These are phyloP conservation scores for Lysandra bellargus DNA, from an alignment of 2,888 invertebrate species.

Conservation along the genomic window DNA sequence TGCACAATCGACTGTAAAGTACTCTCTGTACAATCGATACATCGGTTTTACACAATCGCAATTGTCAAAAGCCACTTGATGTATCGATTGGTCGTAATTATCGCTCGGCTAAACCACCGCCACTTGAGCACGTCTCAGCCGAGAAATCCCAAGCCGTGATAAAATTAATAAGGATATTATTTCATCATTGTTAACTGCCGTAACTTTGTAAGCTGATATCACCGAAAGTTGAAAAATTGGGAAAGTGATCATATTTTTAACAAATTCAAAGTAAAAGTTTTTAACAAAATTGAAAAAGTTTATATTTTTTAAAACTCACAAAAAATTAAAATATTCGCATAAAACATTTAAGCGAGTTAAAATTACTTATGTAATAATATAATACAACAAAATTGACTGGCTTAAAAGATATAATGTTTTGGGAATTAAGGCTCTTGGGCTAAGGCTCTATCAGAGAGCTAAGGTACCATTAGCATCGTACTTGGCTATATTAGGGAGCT, in stretches of 20 bases:
- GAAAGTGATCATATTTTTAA: background rate
- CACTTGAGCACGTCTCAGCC: slow-evolving; percentile 19
- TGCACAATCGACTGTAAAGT: background rate
- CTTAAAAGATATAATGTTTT: too few species aligned
- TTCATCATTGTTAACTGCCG: background rate
- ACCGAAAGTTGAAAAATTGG: background rate
- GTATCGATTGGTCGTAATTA: slow-evolving; percentile 9
- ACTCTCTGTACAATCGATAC: background rate
- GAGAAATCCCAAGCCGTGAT: background rate
- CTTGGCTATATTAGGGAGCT: too few species aligned
- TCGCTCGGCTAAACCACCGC: background rate
- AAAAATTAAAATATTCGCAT: too few species aligned
- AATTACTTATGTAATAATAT: too few species aligned
- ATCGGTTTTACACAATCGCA: background rate
- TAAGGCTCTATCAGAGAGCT: too few species aligned
- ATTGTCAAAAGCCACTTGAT: background rate
- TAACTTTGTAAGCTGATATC: background rate
- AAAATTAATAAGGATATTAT: background rate
- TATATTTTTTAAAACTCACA: too few species aligned
- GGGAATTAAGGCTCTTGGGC: too few species aligned
- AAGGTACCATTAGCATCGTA: too few species aligned
- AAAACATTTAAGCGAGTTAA: too few species aligned
- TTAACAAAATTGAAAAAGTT: too few species aligned
- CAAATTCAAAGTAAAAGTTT: too few species aligned
- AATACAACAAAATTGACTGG: too few species aligned